Evolutionary conservation across 2,113 vertebrate genomes (phyloP).

Genomic region (Regulus satrapa): DNA sequence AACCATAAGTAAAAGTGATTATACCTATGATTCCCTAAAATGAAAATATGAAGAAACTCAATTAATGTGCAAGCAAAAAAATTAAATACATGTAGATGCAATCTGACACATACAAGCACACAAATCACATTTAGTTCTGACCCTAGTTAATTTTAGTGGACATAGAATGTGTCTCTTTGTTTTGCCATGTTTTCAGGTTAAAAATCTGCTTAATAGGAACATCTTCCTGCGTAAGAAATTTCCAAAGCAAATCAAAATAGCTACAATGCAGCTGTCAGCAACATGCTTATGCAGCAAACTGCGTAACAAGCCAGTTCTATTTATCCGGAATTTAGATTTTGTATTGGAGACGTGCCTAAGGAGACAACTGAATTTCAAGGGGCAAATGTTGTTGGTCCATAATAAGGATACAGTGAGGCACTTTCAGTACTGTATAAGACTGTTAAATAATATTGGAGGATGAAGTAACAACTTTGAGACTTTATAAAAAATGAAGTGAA

Average conservation of each 20-base stretch:
- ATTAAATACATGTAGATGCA: not conserved
- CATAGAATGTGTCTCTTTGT: not conserved
- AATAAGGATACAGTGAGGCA: not conserved
- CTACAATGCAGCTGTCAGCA: not conserved
- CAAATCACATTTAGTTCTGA: not conserved
- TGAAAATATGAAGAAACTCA: not conserved
- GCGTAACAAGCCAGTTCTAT: not conserved
- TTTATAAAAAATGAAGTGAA: not conserved
- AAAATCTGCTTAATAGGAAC: not conserved
- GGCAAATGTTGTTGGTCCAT: not conserved
- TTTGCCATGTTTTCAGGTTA: not conserved
- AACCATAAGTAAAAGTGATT: not conserved
- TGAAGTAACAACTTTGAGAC: not conserved
- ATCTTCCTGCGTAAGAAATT: not conserved
- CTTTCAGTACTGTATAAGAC: fast-evolving
- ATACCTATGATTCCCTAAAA: not conserved
- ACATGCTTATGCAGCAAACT: not conserved
- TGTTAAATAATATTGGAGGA: not conserved
- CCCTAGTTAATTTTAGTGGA: not conserved
- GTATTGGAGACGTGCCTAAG: not conserved
- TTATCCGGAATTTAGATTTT: not conserved
- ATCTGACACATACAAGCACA: not conserved
- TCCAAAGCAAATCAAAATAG: not conserved
- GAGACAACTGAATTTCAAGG: not conserved
- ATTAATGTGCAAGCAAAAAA: not conserved